Conservation (phyloP, 30 jellyfish, hydroid and myxozoan species). For the Calvadosia cruxmelitensis region DNA sequence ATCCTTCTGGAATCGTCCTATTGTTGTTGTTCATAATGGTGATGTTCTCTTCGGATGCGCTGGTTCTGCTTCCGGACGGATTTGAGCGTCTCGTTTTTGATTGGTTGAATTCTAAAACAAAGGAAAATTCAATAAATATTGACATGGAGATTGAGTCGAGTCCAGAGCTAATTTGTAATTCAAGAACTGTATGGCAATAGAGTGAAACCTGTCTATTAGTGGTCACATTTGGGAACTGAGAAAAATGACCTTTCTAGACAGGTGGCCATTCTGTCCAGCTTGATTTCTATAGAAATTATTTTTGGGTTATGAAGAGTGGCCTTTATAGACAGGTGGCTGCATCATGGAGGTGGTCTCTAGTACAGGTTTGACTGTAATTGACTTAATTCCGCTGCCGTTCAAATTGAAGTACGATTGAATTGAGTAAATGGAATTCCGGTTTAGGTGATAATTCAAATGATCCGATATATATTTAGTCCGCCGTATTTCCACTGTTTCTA, state of each 20-base stretch:
- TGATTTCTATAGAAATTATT: not conserved
- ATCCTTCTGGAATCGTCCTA: not conserved
- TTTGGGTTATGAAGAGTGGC: not conserved
- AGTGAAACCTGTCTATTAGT: not conserved
- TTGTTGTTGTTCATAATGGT: too few relatives aligned
- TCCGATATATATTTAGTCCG: too few relatives aligned
- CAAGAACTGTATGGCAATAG: not conserved
- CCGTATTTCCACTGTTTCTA: too few relatives aligned
- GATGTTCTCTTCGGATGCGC: too few relatives aligned
- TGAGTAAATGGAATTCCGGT: too few relatives aligned
- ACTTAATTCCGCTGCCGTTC: not conserved
- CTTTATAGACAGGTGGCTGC: constrained; percentile 1
- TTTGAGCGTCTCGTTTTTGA: not conserved
- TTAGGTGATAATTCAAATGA: too few relatives aligned
- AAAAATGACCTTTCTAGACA: not conserved
- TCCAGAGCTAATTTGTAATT: not conserved
- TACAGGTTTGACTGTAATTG: not conserved
- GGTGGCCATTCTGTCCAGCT: not conserved
- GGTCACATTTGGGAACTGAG: not conserved
- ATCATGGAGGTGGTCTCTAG: not conserved
- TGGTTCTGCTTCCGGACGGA: too few relatives aligned
- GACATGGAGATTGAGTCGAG: not conserved
- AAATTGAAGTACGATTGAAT: too few relatives aligned
- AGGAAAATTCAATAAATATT: too few relatives aligned
- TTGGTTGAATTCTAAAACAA: not conserved